Conservation (phyloP, 2,113 vertebrate genomes). For the Pedetes capensis region DNA sequence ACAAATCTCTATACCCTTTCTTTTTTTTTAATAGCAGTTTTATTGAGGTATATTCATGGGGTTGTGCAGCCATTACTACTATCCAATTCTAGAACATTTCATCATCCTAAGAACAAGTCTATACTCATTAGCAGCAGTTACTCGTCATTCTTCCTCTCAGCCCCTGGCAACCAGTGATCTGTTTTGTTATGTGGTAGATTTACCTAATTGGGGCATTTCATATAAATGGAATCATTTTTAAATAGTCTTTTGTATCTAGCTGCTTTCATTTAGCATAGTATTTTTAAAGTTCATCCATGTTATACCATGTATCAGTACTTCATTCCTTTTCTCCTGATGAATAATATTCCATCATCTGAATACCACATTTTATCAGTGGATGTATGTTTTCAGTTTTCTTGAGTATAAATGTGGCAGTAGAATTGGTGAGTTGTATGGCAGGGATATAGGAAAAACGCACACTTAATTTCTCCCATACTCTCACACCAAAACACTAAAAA, state of each 20-base stretch:
- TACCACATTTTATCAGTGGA: not conserved
- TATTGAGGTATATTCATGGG: not conserved
- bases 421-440: not conserved
- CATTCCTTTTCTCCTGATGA: not conserved
- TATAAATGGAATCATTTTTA: not conserved
- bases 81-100: not conserved
- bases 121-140: not conserved
- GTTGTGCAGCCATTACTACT: not conserved
- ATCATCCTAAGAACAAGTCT: not conserved
- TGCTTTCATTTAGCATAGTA: conserved; percentile 19
- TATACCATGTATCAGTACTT: not conserved
- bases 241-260: not conserved
- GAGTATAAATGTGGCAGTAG: not conserved
- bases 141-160: not conserved
- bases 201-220: too few species aligned
- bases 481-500: not conserved
- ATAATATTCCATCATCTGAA: not conserved
- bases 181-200: too few species aligned
- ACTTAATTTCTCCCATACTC: not conserved
- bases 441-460: not conserved
- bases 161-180: not conserved
- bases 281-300: too few species aligned
- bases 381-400: not conserved
- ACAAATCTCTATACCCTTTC: too few species aligned
- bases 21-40: not conserved